Conservation (phyloP, 2,113 vertebrate species). For the Scatophagus argus region DNA sequence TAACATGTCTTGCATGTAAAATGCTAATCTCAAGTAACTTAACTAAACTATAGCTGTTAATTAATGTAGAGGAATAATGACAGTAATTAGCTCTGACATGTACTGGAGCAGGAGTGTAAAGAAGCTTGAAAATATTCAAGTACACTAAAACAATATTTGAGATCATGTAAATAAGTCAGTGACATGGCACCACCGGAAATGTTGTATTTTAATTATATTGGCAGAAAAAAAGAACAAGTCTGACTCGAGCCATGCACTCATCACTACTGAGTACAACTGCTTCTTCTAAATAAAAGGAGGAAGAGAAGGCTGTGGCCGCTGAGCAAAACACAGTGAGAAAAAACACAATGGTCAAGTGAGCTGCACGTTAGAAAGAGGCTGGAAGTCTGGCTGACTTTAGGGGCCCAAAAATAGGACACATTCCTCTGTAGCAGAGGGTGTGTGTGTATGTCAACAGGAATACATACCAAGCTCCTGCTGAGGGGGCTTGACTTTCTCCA, state of each 20-base stretch:
- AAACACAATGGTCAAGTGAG: conserved; percentile 65
- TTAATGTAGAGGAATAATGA: background rate
- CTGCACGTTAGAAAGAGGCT: conserved; percentile 46
- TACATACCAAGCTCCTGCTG: conserved; percentile 70
- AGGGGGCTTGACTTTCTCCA: conserved; percentile 68
- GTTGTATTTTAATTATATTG: conserved; percentile 19
- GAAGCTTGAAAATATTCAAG: background rate
- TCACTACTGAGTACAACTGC: conserved; percentile 31
- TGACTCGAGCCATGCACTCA: background rate
- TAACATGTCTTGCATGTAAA: background rate
- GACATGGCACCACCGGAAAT: background rate
- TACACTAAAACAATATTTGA: too few relatives aligned
- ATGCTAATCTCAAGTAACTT: background rate
- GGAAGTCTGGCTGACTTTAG: conserved; percentile 58
- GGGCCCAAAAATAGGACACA: conserved; percentile 74
- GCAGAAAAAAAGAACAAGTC: conserved; percentile 5
- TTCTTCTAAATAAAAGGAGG: conserved; percentile 36
- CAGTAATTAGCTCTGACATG: background rate
- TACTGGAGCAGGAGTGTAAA: background rate
- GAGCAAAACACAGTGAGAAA: conserved; percentile 38
- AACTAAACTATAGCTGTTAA: background rate
- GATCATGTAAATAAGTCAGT: background rate
- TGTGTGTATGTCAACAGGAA: conserved; percentile 72
- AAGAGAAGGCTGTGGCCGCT: conserved; percentile 29
- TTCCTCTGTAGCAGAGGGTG: conserved; percentile 65